Percentiles rank a stretch among this genome's conserved stretches.
These are phyloP conservation scores for Gadus macrocephalus DNA, from an alignment of 2,113 vertebrate species.

Conservation along the genomic window DNA sequence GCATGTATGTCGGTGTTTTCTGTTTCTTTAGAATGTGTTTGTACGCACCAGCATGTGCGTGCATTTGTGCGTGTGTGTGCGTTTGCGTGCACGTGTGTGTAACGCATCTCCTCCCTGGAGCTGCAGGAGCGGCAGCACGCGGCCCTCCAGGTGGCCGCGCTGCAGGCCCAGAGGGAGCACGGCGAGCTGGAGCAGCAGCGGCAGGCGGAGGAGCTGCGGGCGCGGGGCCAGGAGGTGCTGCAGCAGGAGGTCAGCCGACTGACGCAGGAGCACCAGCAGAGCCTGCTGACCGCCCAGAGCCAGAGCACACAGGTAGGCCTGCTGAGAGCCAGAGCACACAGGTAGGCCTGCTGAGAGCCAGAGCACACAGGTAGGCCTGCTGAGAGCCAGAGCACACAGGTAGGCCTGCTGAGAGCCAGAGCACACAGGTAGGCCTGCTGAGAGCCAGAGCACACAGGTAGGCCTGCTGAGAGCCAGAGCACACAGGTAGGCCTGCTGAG, in stretches of 20 bases:
- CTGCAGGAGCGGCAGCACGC: constrained; percentile 63
- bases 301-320: too few relatives aligned
- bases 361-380: too few relatives aligned
- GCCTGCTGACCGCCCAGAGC: constrained; percentile 48
- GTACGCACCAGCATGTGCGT: too few relatives aligned
- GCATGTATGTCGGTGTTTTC: background rate
- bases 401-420: too few relatives aligned
- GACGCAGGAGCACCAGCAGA: constrained; percentile 65
- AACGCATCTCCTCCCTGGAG: too few relatives aligned
- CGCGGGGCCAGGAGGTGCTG: constrained; percentile 62
- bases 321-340: too few relatives aligned
- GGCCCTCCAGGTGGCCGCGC: constrained; percentile 5
- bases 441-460: constrained; percentile 3
- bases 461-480: too few relatives aligned
- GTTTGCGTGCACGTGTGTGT: background rate
- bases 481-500: too few relatives aligned
- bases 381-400: too few relatives aligned
- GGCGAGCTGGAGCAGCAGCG: constrained; percentile 54
- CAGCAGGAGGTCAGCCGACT: constrained; percentile 66
- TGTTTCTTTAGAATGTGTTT: too few relatives aligned
- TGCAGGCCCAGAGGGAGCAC: constrained; percentile 57
- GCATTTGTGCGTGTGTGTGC: too few relatives aligned
- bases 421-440: constrained; percentile 48
- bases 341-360: too few relatives aligned
- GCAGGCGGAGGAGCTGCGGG: constrained; percentile 61